These are phyloP conservation scores for Acrossocheilus wenchowensis DNA, from an alignment of 2,797 vertebrate species.

Conservation along the genomic window DNA sequence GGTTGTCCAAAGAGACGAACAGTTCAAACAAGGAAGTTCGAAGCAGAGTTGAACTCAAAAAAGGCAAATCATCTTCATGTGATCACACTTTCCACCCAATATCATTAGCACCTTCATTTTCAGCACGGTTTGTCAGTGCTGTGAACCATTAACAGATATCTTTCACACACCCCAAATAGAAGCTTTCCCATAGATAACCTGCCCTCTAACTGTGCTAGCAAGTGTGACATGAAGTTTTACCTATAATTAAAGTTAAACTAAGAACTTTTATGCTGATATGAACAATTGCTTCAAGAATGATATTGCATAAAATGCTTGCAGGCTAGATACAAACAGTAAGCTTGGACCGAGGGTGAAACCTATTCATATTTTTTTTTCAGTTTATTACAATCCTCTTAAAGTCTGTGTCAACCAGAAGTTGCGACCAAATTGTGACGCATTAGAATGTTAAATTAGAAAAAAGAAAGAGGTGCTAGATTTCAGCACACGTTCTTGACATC, in stretches of 20 bases:
- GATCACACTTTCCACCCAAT: constrained; percentile 44
- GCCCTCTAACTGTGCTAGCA: constrained; percentile 26
- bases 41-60: neutral
- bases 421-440: neutral
- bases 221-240: constrained; percentile 8
- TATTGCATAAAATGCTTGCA: neutral
- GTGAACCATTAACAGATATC: constrained; percentile 54
- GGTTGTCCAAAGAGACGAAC: neutral
- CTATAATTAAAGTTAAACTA: constrained; percentile 30
- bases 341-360: neutral
- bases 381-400: neutral
- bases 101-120: constrained; percentile 54
- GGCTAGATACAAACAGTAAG: neutral
- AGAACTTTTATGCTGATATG: constrained; percentile 11
- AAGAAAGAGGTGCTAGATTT: neutral
- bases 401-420: neutral
- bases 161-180: constrained; percentile 53
- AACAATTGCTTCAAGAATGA: constrained; percentile 1
- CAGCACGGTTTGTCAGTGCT: constrained; percentile 34
- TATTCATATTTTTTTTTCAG: neutral
- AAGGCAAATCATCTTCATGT: constrained; percentile 32
- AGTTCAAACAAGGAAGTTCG: neutral
- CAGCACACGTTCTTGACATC: neutral
- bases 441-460: neutral
- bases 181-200: constrained; percentile 48